Evolutionary conservation across 2,888 invertebrate species (phyloP), one percentile per base, ranked within the genome.

Genomic region (Trileptium ribeirensis): DNA sequence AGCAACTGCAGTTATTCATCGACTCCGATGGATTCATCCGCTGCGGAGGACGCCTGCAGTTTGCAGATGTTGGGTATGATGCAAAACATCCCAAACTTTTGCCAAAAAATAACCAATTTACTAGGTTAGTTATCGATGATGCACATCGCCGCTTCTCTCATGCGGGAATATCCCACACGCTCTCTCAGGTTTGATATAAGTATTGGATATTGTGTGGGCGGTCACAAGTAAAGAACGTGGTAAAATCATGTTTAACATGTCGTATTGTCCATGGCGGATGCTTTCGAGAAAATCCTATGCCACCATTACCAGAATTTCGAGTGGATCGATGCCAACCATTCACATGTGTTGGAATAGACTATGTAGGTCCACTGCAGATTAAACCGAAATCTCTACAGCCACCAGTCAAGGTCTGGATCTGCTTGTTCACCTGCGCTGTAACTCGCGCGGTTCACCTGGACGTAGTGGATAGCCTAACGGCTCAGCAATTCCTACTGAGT

Each of bases 401-500:
- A 1, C 24, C 39, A 8, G 64, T 24, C 19, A 86, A 86, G 67
- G 38, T 70, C 0, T 89, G 87, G 86, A 84, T 89, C n/a, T 84
- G 85, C 19, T 51, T 90, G 2, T 87, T 86, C 81, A 89, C 89
- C 0, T 90, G 89, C 85, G 87, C 89, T 0, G 84, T 88, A 0
- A 89, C 88, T 51, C 82, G 88, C 24, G 86, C 86, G 0, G 84
- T 89, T 2, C 88, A 89, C 83, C 83, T 90, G n/a, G 89, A 90
- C 83, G 36, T 88, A 1, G 85, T 87, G 0, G 82, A 81, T 0
- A 84, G 86, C 3, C 81, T 89, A n/a, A 85, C 85, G 1, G 86
- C 88, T 0, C 80, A 84, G 1, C 82, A 83, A 29, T 89, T 89
- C 81, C 34, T 89, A 8, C 82, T 84, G 67, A 84, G 86, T 3